These are phyloP conservation scores for Rhynchomys soricoides DNA, from an alignment of 2,113 vertebrate genomes.

Conservation along the genomic window DNA sequence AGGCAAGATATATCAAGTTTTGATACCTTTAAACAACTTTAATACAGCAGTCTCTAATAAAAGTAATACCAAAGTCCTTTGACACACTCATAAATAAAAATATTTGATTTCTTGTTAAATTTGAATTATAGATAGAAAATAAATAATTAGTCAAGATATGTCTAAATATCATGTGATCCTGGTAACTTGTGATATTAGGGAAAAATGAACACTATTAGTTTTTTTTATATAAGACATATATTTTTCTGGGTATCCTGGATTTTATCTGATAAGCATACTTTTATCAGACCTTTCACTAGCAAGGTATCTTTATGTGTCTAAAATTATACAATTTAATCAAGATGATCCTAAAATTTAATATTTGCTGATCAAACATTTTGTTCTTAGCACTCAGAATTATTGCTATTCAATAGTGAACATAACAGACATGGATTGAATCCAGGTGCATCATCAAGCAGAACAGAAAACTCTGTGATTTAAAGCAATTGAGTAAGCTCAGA, in stretches of 20 bases:
- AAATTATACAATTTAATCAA: background rate
- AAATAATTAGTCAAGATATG: background rate
- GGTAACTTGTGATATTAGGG: background rate
- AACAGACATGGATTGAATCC: background rate
- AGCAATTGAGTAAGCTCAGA: background rate
- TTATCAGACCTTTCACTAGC: background rate
- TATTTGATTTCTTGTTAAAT: background rate
- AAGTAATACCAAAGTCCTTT: background rate
- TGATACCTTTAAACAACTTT: background rate
- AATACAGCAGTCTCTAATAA: background rate
- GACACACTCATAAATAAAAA: background rate
- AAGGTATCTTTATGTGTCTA: background rate
- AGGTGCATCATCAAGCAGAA: background rate
- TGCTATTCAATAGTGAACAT: background rate
- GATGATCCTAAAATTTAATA: background rate
- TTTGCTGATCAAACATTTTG: background rate
- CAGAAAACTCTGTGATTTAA: background rate
- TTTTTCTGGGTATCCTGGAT: background rate
- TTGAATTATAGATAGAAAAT: background rate
- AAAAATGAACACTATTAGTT: background rate
- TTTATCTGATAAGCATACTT: background rate
- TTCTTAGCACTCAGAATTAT: background rate
- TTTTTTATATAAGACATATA: background rate
- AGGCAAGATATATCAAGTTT: background rate
- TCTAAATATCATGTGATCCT: background rate